A percentile compares a stretch with the other conserved stretches of the same genome.
phyloP scores from a whole-genome alignment of 2,888 invertebrate species.

The Heteropelma amictum region DNA sequence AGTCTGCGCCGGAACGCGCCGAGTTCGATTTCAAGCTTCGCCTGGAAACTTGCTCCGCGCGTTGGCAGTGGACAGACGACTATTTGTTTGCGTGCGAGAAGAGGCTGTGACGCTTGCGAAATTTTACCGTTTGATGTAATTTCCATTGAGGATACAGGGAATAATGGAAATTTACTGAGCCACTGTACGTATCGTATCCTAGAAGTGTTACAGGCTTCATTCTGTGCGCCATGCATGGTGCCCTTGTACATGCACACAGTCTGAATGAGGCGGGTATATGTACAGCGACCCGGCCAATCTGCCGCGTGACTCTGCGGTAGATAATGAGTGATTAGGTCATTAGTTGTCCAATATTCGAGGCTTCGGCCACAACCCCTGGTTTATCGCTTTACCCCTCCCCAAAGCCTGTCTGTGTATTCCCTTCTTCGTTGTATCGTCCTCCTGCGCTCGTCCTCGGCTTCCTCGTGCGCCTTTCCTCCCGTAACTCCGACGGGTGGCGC shows the following conservation, averaged over 20 bases:
- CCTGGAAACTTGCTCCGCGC: neutral
- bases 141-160: no score
- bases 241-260: constrained; percentile 1
- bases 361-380: constrained; percentile 55
- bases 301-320: constrained; percentile 66
- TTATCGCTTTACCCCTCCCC: constrained; percentile 20
- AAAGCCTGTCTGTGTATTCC: neutral
- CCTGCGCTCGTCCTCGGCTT: no score
- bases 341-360: constrained; percentile 72
- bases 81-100: neutral
- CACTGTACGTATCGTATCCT: no score
- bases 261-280: neutral
- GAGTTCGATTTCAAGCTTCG: neutral
- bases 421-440: no score
- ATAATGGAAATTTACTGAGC: no score
- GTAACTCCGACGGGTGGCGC: constrained; percentile 42
- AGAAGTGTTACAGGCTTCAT: no score
- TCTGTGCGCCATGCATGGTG: no score
- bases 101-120: no score
- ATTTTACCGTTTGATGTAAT: no score
- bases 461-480: constrained; percentile 49
- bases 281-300: constrained; percentile 60
- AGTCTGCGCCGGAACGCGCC: constrained; percentile 14
- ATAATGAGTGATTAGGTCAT: constrained; percentile 74
- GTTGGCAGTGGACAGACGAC: no score